Conservation (phyloP, 2,797 vertebrate species). For the Peromyscus nudipes region DNA sequence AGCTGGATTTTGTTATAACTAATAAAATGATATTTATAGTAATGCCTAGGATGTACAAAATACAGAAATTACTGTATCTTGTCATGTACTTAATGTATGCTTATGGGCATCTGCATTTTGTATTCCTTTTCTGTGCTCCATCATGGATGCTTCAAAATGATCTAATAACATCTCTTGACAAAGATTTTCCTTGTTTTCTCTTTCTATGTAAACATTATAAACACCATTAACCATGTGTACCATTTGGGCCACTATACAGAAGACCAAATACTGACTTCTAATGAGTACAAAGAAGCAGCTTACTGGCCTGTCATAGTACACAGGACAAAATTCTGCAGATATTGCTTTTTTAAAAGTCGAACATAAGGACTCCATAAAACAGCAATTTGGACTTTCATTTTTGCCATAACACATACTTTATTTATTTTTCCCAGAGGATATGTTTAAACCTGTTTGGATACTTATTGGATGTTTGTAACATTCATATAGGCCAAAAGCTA, state of each 20-base stretch:
- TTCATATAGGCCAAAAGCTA: neutral
- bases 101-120: neutral
- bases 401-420: neutral
- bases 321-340: neutral
- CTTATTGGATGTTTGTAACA: slow-evolving; percentile 45
- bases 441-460: slow-evolving; percentile 15
- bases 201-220: neutral
- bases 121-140: neutral
- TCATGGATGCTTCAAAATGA: neutral
- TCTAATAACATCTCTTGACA: neutral
- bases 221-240: neutral
- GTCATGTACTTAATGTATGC: neutral
- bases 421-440: neutral
- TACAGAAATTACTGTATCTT: neutral
- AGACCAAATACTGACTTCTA: neutral
- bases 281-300: neutral
- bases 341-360: neutral
- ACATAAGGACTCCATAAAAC: neutral
- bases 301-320: neutral
- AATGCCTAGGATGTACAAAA: neutral
- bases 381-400: neutral
- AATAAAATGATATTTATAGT: neutral
- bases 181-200: neutral
- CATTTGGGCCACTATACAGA: neutral
- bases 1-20: neutral